These are phyloP conservation scores for Phanerotoma sp. DNA, from an alignment of 2,888 invertebrate species.

Conservation along the genomic window DNA sequence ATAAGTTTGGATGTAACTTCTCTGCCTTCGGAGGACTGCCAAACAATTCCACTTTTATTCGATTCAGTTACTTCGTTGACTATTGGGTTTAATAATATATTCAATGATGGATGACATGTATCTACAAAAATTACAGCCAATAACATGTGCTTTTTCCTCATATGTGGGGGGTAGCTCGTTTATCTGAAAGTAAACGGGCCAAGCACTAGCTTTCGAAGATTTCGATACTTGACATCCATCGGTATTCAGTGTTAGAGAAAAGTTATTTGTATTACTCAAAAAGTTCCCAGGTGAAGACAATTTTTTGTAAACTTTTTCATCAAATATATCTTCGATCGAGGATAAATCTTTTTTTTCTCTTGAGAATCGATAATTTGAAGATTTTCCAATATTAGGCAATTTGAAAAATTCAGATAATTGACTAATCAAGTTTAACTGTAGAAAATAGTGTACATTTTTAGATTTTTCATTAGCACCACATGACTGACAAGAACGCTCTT, in stretches of 20 bases:
- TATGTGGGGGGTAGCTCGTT: constrained; percentile 1
- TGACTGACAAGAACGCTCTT: constrained; percentile 1
- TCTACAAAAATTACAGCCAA: constrained; percentile 23
- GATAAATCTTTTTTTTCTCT: background rate
- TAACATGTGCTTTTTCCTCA: constrained; percentile 11
- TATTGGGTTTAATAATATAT: constrained; percentile 10
- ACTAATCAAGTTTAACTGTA: background rate
- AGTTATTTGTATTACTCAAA: constrained; percentile 17
- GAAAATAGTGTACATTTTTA: background rate
- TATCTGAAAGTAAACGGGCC: background rate
- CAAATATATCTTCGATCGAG: constrained; percentile 24
- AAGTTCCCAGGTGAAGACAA: constrained; percentile 17
- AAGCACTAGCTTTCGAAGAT: constrained; percentile 8
- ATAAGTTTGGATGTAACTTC: constrained; percentile 14
- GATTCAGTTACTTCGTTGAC: background rate
- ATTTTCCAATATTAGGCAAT: background rate
- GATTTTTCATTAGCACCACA: background rate
- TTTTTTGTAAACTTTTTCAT: constrained; percentile 16
- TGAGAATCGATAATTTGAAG: constrained; percentile 7
- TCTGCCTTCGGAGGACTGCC: background rate
- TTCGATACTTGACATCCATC: constrained; percentile 26
- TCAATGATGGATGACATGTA: constrained; percentile 11
- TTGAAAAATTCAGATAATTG: constrained; percentile 10
- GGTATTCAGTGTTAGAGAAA: constrained; percentile 18
- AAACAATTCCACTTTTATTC: constrained; percentile 8